Evolutionary conservation across 2,797 vertebrate species (phyloP).

Genomic region (Vespertilio murinus): DNA sequence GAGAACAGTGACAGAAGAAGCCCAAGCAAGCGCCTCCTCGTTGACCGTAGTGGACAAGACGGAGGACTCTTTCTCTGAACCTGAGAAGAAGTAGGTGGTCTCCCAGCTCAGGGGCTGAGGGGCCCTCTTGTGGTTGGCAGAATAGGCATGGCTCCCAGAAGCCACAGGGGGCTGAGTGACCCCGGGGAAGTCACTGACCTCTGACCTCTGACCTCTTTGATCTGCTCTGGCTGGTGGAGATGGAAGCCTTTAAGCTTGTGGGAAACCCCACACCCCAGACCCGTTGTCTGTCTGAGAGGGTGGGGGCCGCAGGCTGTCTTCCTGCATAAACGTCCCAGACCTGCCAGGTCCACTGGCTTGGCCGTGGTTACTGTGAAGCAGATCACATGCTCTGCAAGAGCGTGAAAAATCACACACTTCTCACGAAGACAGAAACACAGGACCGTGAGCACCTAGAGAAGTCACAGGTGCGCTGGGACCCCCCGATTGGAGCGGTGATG

Average conservation of each 20-base stretch:
- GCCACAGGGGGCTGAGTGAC: neutral
- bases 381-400: neutral
- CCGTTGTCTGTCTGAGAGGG: neutral
- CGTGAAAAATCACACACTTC: neutral
- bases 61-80: neutral
- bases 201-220: neutral
- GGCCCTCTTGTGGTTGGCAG: neutral
- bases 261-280: neutral
- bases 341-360: neutral
- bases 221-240: neutral
- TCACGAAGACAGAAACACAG: neutral
- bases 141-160: neutral
- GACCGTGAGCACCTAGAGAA: neutral
- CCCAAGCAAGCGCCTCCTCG: slow-evolving; percentile 19
- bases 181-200: neutral
- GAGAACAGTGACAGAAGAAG: neutral
- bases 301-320: neutral
- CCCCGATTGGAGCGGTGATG: neutral
- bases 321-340: neutral
- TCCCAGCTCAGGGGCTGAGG: neutral
- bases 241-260: neutral
- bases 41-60: neutral
- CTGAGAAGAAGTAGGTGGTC: slow-evolving; percentile 55
- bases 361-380: neutral
- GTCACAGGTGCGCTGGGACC: neutral